Evolutionary conservation across 1,140 invertebrate genomes (phyloP).

Genomic region (Pogonomyrmex barbatus): DNA sequence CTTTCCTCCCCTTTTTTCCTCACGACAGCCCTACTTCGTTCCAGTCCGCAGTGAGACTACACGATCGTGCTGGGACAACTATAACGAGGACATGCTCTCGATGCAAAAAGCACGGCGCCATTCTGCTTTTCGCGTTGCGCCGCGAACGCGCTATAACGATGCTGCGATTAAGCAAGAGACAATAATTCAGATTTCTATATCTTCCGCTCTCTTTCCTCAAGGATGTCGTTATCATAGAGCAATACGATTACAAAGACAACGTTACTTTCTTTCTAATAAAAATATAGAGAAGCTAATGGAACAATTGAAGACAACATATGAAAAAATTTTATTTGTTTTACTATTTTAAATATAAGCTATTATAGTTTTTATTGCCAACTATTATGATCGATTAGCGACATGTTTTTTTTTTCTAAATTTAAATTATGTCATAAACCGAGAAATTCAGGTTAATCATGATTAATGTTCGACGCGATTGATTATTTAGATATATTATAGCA

Average conservation of each 20-base stretch:
- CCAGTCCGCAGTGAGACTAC: constrained; percentile 17
- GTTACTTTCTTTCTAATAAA: background rate
- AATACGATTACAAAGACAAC: too few species aligned
- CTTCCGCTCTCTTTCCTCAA: constrained; percentile 26
- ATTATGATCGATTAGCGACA: background rate
- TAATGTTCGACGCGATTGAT: constrained; percentile 4
- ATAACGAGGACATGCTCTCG: constrained; percentile 44
- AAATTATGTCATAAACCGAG: background rate
- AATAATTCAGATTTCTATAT: constrained; percentile 21
- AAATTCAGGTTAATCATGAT: constrained; percentile 13
- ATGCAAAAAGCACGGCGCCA: constrained; percentile 40
- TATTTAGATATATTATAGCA: background rate
- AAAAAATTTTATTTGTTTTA: background rate
- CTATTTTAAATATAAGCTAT: background rate
- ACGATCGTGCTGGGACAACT: constrained; percentile 31
- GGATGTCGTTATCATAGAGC: background rate
- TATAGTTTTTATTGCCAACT: background rate
- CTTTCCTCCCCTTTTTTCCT: constrained; percentile 3
- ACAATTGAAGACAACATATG: background rate
- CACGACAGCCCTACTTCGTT: background rate
- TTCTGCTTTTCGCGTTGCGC: constrained; percentile 45
- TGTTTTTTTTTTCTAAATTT: background rate
- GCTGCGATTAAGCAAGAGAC: constrained; percentile 38
- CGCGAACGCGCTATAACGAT: constrained; percentile 24
- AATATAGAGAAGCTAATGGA: background rate